phyloP scores from a whole-genome alignment of 2,888 invertebrate genomes.

The Ectemnius cavifrons region DNA sequence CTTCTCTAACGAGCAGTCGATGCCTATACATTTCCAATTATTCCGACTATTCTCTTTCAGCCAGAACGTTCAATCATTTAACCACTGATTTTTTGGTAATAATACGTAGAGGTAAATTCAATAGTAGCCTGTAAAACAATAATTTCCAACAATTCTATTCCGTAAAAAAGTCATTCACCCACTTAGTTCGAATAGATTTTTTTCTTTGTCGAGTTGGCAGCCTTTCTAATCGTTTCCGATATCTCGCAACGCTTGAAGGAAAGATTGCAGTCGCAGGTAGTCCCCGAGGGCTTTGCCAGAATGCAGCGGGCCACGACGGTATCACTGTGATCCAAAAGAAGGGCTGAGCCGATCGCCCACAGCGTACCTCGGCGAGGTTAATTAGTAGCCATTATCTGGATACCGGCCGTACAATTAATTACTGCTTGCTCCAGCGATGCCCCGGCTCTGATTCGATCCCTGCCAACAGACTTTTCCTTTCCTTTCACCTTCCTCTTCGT shows the following conservation, averaged over 20 bases:
- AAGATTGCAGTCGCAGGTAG: constrained; percentile 35
- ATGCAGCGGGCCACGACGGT: constrained; percentile 5
- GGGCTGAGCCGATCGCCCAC: constrained; percentile 43
- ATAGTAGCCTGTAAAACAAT: too few species aligned
- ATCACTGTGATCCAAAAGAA: constrained; percentile 26
- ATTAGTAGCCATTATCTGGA: constrained; percentile 64
- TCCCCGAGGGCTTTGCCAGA: too few species aligned
- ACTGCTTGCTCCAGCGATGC: constrained; percentile 27
- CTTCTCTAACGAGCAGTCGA: not conserved
- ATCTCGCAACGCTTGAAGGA: constrained; percentile 30
- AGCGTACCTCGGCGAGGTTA: constrained; percentile 45
- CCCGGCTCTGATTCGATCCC: constrained; percentile 8
- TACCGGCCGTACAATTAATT: constrained; percentile 57
- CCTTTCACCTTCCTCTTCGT: constrained; percentile 10
- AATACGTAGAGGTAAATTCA: too few species aligned
- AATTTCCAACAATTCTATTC: too few species aligned
- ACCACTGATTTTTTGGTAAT: too few species aligned
- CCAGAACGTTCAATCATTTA: too few species aligned
- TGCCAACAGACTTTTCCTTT: not conserved
- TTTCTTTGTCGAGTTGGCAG: too few species aligned
- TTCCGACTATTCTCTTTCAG: too few species aligned
- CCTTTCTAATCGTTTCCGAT: constrained; percentile 38
- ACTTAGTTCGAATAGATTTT: too few species aligned
- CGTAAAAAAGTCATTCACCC: too few species aligned
- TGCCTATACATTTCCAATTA: too few species aligned